Base-by-base conservation (phyloP, 2,888 invertebrate species). In the Zelleria hepariella region DNA sequence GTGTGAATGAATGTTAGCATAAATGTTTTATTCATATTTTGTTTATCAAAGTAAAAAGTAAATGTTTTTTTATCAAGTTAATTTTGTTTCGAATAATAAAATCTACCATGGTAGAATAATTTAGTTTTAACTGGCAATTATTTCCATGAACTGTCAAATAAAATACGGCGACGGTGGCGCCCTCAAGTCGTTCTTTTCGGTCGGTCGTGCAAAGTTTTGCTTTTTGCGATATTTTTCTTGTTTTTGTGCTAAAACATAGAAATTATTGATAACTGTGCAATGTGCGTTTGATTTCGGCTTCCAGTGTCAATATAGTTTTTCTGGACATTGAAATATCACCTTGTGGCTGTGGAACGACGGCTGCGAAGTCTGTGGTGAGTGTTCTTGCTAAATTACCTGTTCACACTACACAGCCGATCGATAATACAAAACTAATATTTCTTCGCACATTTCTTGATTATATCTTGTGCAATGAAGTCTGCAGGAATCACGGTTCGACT, bases 401-500 rank as follows among this genome's bases (percentile, higher is more conserved):
- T 63, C 68, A 68, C 68, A 73, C 69, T 70, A 75, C 74, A 66
- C 70, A 77, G 69, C 72, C 82, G 84, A 86, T 86, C 86, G 82
- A 86, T 86, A 85, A 67, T 76, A 78, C 65, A 61, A 79, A 77
- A 78, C 69, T 68, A 72, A 65, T 69, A 66, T 74, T 74, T 69
- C 72, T 71, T 70, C 61, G 61, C 58, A 63, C 60, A 65, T 68
- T 73, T 63, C 59, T 65, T 66, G 59, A 60, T 58, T 61, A 68
- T 68, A 67, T 62, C 60, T 62, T 62, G 59, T 53, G 60, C 63
- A 59, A 64, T 54, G 57, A 25, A 59, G 65, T 59, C 51, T 57
- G n/a, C 57, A 55, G 10, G 18, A 26, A 42, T 62, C 27, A 21
- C 62, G 67, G 55, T 57, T 26, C 4, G 53, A 48, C 53, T 49